A percentile compares a stretch with the other conserved stretches of the same genome.
Conservation (phyloP, 2,888 invertebrate genomes). For the Drosophila nr. fundita region DNA sequence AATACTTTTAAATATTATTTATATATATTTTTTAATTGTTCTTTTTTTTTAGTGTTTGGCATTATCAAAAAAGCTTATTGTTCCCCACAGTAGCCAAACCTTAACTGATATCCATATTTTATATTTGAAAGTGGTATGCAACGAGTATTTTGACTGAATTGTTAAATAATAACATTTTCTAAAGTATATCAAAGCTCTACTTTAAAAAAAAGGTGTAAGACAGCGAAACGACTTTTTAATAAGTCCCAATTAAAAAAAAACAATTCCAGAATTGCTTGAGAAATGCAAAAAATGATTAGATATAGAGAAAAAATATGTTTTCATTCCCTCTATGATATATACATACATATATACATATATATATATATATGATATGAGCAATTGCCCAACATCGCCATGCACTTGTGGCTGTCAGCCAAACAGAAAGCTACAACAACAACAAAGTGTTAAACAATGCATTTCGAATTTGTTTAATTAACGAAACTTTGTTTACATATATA, state of each 20-base stretch:
- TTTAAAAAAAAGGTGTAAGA: background rate
- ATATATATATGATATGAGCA: constrained; percentile 30
- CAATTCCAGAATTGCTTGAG: background rate
- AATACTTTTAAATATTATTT: background rate
- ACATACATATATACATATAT: constrained; percentile 1
- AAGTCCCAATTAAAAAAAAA: background rate
- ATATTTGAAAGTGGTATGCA: background rate
- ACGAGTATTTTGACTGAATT: background rate
- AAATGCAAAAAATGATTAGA: background rate
- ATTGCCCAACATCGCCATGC: constrained; percentile 64
- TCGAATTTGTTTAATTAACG: constrained; percentile 73
- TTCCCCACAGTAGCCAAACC: background rate
- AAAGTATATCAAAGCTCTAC: background rate
- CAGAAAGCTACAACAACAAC: constrained; percentile 21
- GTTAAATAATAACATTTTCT: background rate
- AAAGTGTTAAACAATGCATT: constrained; percentile 59
- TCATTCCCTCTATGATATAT: background rate
- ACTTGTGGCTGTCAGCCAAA: constrained; percentile 80
- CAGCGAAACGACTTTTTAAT: background rate
- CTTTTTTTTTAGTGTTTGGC: background rate
- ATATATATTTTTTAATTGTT: background rate
- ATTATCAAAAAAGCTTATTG: background rate
- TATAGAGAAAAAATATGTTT: background rate
- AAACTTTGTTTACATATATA: constrained; percentile 23
- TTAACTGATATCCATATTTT: background rate